Evolutionary conservation across 2,888 invertebrate species (phyloP), one percentile per base, ranked within the genome.

Genomic region (Tipula unca): DNA sequence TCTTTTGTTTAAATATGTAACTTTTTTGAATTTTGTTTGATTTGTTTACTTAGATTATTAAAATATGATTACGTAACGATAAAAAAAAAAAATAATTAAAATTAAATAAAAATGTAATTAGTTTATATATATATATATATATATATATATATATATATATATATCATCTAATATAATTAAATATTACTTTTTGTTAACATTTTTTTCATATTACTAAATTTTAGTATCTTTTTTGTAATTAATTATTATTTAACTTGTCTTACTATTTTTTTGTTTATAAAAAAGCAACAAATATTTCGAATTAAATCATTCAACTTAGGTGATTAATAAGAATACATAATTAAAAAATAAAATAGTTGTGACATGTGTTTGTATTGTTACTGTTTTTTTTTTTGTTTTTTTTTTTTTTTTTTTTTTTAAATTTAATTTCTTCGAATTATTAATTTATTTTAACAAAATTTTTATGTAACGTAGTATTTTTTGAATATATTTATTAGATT

Each of bases 401-500:
- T 39, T 39, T 39, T 39, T 36, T 36, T 36, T 3, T 36, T 5
- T 48, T 48, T 48, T 48, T 48, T 48, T 17, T n/a, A n/a, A 48
- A 48, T 48, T 48, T 17, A n/a, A 3, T 48, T 69, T 69, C 25
- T 25, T 69, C 69, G 69, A 69, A 69, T 69, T 69, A n/a, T n/a
- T 69, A 69, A 69, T 69, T 69, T 69, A 69, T 69, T 69, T 69
- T 83, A 83, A 83, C 29, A 83, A 32, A 83, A 83, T 83, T 3
- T 83, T 17, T 17, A 83, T 32, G 35, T 83, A 83, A 83, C 83
- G 83, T 83, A 84, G 36, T 36, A 84, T 36, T 36, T 84, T 84
- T 84, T 84, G 84, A 84, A 84, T 84, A 84, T 84, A 36, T 84
- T 84, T 36, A 69, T 69, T 69, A 36, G 36, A 84, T 84, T 84